phyloP scores from a whole-genome alignment of 2,113 vertebrate species.

The Sisor rabdophorus region DNA sequence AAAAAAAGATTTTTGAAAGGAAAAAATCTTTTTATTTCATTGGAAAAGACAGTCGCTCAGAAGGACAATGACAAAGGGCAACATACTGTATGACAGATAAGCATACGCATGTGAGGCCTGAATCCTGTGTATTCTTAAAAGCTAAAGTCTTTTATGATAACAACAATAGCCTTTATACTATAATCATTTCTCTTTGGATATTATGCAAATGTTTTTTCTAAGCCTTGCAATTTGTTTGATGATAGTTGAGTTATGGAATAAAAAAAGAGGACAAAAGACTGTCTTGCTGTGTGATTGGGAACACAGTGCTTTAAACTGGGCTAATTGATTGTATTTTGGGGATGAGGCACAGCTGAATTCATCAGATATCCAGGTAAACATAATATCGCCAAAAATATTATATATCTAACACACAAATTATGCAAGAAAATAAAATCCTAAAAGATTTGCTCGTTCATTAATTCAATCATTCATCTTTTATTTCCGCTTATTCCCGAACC shows the following conservation, averaged over 20 bases:
- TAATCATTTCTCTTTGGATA: neutral
- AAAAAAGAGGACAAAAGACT: neutral
- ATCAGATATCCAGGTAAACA: neutral
- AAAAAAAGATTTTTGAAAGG: neutral
- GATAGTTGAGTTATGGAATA: neutral
- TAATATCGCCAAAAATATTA: neutral
- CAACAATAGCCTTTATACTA: neutral
- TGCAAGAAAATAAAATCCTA: neutral
- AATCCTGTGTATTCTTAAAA: neutral
- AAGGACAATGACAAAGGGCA: conserved; percentile 11
- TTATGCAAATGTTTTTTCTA: neutral
- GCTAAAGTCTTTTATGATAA: neutral
- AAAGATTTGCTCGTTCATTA: too few species aligned
- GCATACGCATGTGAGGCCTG: neutral
- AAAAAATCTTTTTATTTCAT: neutral
- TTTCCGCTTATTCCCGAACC: too few species aligned
- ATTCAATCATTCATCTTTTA: too few species aligned
- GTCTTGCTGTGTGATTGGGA: neutral
- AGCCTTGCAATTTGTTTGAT: neutral
- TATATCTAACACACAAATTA: neutral
- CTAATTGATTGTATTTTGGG: conserved; percentile 4
- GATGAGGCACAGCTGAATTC: neutral
- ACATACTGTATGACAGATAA: conserved; percentile 2
- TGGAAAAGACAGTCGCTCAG: neutral
- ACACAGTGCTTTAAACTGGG: too few species aligned